Evolutionary conservation across 23 tunicate genomes (phyloP).

Genomic region (Diplosoma virens): DNA sequence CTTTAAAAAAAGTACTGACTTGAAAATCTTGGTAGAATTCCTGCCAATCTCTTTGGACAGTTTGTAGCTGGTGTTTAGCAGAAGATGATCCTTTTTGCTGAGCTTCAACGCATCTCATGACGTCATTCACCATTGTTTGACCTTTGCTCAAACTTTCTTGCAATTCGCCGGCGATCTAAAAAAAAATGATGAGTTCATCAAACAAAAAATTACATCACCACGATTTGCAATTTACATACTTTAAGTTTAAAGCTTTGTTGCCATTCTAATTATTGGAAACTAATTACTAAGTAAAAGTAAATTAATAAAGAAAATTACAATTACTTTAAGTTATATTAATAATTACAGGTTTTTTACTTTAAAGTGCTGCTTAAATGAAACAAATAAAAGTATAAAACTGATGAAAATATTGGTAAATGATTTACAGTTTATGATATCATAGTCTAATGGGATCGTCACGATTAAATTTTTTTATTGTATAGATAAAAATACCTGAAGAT

Average conservation of each 20-base stretch:
- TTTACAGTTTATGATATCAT: background rate
- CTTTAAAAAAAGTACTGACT: background rate
- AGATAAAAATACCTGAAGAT: conserved; percentile 44
- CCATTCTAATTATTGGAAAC: too few relatives aligned
- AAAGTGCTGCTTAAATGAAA: too few relatives aligned
- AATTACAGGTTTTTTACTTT: too few relatives aligned
- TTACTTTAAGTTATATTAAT: too few relatives aligned
- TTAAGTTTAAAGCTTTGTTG: too few relatives aligned
- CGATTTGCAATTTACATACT: too few relatives aligned
- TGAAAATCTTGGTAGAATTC: conserved; percentile 43
- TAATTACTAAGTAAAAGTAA: too few relatives aligned
- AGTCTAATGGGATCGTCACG: background rate
- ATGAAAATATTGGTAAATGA: background rate
- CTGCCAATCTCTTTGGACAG: conserved; percentile 62
- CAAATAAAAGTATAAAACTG: too few relatives aligned
- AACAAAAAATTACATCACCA: too few relatives aligned
- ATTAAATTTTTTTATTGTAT: background rate
- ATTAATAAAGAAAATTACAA: too few relatives aligned
- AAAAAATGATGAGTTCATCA: too few relatives aligned
- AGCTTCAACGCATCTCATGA: conserved; percentile 29
- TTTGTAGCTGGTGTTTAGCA: conserved; percentile 50
- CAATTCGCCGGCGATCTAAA: too few relatives aligned
- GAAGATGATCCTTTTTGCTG: conserved; percentile 29
- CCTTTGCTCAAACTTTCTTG: conserved; percentile 58
- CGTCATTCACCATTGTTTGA: conserved; percentile 43